Evolutionary conservation across 2,113 vertebrate genomes (phyloP), one percentile per base, ranked within the genome.

Genomic region (Gila orcuttii): DNA sequence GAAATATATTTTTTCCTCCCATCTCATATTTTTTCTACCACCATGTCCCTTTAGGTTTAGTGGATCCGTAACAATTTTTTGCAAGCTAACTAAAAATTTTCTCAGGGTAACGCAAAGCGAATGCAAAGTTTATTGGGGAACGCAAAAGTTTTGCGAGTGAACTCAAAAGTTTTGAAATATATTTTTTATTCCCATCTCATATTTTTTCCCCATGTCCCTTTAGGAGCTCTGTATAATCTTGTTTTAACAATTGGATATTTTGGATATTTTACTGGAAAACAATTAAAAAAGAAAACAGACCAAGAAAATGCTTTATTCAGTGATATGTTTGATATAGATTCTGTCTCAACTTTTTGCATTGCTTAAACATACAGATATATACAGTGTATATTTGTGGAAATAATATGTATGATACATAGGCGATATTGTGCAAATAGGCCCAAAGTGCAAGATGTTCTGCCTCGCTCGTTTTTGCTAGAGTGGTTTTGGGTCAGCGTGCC

Each of bases 401-500:
- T 45, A 39, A 68, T 31, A 81, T 50, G 19, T 15, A 36, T 76
- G 15, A 76, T 42, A 19, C 36, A 60, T 60, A n/a, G 36, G 3
- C 45, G 42, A 25, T 50, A 47, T 62, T 76, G 6, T 64, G 19
- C 0, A 13, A 78, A 7, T 13, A 78, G 31, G 50, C 19, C 52
- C 5, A 47, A 11, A 47, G 59, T 79, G 13, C 59, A 10, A 33
- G 6, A 60, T 80, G 10, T 82, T 57, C 23, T 13, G 13, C 15
- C 7, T 33, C 47, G 10, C 66, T 82, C 4, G 13, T 55, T 77
- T 47, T 50, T 59, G 28, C 59, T 47, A 3, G 31, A 64, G 28
- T 55, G 55, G 47, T 87, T 82, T 31, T 62, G 79, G 78, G 71
- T 33, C 79, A 82, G 71, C 50, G 17, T 74, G 85, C 78, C 88